These are phyloP conservation scores for Myripristis jacobus DNA, from an alignment of 2,797 vertebrate species.

Conservation along the genomic window DNA sequence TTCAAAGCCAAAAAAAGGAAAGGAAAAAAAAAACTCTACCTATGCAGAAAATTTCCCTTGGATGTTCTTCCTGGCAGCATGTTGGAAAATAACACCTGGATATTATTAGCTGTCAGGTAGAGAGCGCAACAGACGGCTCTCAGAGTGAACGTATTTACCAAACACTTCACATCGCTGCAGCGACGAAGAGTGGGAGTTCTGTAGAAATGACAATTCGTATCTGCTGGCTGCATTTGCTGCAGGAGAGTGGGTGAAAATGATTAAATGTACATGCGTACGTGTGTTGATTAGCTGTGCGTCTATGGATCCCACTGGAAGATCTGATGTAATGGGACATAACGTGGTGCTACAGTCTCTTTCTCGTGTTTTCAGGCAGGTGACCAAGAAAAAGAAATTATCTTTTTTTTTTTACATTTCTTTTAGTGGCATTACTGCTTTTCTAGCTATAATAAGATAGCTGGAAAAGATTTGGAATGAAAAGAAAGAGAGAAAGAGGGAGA, in stretches of 20 bases:
- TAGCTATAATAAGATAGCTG: too few species aligned
- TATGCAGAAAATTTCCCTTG: slow-evolving; percentile 41
- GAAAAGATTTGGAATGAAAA: too few species aligned
- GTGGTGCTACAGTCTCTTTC: background rate
- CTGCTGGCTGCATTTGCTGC: background rate
- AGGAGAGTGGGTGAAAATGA: background rate
- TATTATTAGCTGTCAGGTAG: slow-evolving; percentile 38
- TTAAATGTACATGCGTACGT: background rate
- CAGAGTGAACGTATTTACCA: slow-evolving; percentile 29
- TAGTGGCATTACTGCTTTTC: too few species aligned
- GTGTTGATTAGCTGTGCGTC: too few species aligned
- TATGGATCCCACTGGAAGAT: background rate
- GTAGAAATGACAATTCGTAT: background rate
- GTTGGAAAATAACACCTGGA: slow-evolving; percentile 62
- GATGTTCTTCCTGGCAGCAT: slow-evolving; percentile 40
- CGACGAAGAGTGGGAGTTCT: background rate
- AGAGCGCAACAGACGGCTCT: background rate
- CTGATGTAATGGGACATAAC: background rate
- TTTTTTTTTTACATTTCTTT: too few species aligned
- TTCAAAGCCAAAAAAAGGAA: background rate
- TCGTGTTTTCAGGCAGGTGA: too few species aligned
- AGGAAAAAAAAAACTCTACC: slow-evolving; percentile 15
- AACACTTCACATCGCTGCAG: background rate
- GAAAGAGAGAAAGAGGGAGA: too few species aligned
- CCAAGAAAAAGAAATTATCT: too few species aligned